phyloP scores from a whole-genome alignment of 2,113 vertebrate genomes.

The Myotis davidii region DNA sequence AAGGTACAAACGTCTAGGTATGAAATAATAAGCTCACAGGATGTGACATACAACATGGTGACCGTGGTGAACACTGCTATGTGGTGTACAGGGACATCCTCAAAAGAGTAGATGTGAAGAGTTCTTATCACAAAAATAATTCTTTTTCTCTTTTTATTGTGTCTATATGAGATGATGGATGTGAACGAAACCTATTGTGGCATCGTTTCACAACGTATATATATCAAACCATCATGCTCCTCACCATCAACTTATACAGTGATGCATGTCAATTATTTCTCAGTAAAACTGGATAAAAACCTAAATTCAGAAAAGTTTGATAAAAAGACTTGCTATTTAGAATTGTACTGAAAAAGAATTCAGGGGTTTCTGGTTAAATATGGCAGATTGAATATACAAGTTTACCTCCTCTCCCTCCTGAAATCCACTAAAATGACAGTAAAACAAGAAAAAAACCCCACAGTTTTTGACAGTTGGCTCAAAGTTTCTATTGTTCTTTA shows the following conservation, averaged over 20 bases:
- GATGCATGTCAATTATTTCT: background rate
- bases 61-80: background rate
- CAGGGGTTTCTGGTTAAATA: background rate
- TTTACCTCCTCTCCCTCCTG: background rate
- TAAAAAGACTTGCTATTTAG: background rate
- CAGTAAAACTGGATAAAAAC: background rate
- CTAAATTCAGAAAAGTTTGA: background rate
- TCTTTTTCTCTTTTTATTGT: background rate
- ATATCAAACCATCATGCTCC: background rate
- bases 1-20: background rate
- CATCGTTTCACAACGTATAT: background rate
- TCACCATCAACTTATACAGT: background rate
- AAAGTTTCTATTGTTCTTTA: background rate
- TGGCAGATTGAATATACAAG: background rate
- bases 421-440: background rate
- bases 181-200: background rate
- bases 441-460: background rate
- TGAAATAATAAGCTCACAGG: background rate
- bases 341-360: conserved; percentile 7
- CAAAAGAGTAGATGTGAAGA: background rate
- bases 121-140: background rate
- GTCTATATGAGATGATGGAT: background rate
- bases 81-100: background rate
- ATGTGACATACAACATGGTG: background rate
- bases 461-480: background rate